Conservation (phyloP, 2,888 invertebrate species). For the Brachycybe producta region DNA sequence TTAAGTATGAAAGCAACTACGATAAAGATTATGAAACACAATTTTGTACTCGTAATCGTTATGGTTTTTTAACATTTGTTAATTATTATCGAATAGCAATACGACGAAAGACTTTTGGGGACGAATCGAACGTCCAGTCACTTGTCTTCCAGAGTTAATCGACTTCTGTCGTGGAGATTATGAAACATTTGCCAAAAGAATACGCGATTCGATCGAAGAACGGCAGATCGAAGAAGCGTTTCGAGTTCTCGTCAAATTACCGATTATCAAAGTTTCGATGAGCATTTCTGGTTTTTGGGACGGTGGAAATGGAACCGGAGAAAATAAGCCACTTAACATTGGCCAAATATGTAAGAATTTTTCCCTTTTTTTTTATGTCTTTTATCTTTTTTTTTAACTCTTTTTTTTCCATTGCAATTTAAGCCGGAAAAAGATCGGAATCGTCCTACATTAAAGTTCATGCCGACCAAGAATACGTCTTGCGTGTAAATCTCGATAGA, state of each 20-base stretch:
- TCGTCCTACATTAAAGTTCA: conserved; percentile 47
- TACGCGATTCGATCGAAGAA: conserved; percentile 52
- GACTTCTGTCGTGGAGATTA: conserved; percentile 29
- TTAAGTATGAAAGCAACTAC: conserved; percentile 19
- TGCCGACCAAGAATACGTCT: conserved; percentile 58
- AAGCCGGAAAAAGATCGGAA: conserved; percentile 13
- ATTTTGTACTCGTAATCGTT: neutral
- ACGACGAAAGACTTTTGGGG: conserved; percentile 17
- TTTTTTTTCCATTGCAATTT: neutral
- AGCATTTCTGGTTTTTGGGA: neutral
- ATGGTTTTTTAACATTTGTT: neutral
- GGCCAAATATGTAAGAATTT: neutral
- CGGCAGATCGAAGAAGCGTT: conserved; percentile 51
- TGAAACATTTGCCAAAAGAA: conserved; percentile 45
- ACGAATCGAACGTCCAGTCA: neutral
- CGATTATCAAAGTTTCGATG: conserved; percentile 4
- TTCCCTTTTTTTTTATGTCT: neutral
- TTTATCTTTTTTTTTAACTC: neutral
- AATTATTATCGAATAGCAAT: neutral
- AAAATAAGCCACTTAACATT: neutral
- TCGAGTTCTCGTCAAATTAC: conserved; percentile 9
- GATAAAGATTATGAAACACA: neutral
- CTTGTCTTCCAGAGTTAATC: conserved; percentile 46
- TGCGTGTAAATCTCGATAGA: conserved; percentile 40
- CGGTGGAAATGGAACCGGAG: neutral